phyloP scores from a whole-genome alignment of 2,797 vertebrate genomes.

The Girardinus metallicus region DNA sequence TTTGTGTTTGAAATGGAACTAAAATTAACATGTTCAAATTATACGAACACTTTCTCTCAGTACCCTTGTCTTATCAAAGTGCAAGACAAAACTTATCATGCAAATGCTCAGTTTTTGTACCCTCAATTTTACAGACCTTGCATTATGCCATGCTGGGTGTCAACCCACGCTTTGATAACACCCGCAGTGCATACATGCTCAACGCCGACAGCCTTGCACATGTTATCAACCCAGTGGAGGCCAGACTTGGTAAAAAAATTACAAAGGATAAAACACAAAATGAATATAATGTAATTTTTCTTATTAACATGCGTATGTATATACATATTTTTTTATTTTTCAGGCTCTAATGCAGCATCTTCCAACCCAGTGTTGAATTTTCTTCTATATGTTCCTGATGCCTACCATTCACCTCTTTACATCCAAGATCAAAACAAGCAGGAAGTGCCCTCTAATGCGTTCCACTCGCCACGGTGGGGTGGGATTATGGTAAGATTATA shows the following conservation, averaged over 20 bases:
- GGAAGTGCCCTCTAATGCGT: slow-evolving; percentile 88
- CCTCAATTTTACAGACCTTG: slow-evolving; percentile 81
- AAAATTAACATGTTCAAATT: background rate
- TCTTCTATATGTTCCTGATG: slow-evolving; percentile 92
- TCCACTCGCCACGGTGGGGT: slow-evolving; percentile 97
- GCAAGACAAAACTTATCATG: background rate
- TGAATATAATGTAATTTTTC: background rate
- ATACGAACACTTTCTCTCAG: background rate
- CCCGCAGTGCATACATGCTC: slow-evolving; percentile 86
- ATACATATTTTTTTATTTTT: slow-evolving; percentile 10
- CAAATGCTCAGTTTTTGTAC: background rate
- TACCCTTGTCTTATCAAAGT: background rate
- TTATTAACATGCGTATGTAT: background rate
- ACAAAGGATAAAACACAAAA: background rate
- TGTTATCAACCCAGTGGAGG: slow-evolving; percentile 97
- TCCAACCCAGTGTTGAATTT: slow-evolving; percentile 96
- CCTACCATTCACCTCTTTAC: slow-evolving; percentile 90
- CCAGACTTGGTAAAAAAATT: slow-evolving; percentile 87
- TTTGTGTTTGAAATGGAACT: background rate
- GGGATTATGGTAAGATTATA: slow-evolving; percentile 90
- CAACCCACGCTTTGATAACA: slow-evolving; percentile 89
- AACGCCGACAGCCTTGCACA: slow-evolving; percentile 91
- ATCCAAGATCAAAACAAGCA: slow-evolving; percentile 88
- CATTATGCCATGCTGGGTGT: slow-evolving; percentile 93
- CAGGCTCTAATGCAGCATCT: slow-evolving; percentile 94